Evolutionary conservation across 1,140 invertebrate species (phyloP).

Genomic region (Wiebesia pumilae): DNA sequence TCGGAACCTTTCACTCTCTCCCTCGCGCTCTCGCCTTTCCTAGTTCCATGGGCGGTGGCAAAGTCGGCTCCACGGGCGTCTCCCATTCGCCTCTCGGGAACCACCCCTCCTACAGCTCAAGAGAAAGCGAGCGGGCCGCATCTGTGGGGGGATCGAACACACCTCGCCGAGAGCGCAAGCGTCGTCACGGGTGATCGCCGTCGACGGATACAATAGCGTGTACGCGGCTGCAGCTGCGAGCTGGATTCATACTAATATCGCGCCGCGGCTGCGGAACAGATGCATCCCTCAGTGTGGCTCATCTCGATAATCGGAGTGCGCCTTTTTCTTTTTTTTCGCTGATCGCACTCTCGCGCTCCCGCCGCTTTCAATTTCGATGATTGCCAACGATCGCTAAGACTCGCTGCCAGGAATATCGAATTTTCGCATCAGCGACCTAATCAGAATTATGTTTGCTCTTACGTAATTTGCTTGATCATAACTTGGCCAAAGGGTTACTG

Average conservation of each 20-base stretch:
- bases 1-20: conserved; percentile 11
- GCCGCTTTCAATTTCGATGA: too few relatives aligned
- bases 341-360: neutral
- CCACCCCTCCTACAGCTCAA: conserved; percentile 62
- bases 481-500: too few relatives aligned
- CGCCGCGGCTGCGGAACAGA: neutral
- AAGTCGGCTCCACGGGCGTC: conserved; percentile 62
- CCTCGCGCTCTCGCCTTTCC: conserved; percentile 23
- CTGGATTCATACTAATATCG: conserved; percentile 14
- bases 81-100: conserved; percentile 71
- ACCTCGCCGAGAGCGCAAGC: conserved; percentile 56
- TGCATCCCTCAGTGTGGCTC: neutral
- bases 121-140: conserved; percentile 53
- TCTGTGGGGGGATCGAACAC: conserved; percentile 45
- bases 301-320: neutral
- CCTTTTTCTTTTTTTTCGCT: neutral
- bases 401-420: too few relatives aligned
- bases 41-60: conserved; percentile 71
- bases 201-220: conserved; percentile 51
- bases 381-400: too few relatives aligned
- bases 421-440: too few relatives aligned
- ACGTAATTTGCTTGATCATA: too few relatives aligned
- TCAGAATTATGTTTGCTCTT: too few relatives aligned
- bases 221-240: conserved; percentile 43
- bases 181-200: conserved; percentile 46